Conservation (phyloP, 2,113 vertebrate species). For the Dendropsophus ebraccatus region DNA sequence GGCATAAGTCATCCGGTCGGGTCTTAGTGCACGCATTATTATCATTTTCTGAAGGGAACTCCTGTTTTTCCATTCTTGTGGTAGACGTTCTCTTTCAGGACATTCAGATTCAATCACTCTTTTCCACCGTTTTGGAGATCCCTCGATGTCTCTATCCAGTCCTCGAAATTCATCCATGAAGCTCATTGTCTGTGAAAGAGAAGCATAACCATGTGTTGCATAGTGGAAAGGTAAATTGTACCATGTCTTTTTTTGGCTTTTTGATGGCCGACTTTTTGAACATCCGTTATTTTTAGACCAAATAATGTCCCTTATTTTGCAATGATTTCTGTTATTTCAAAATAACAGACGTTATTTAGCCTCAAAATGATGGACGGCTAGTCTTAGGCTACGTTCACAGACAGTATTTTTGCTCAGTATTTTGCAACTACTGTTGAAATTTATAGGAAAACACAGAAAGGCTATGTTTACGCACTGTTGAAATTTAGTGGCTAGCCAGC, state of each 20-base stretch:
- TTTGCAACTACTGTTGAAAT: no score
- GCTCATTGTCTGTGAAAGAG: conserved; percentile 68
- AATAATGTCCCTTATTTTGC: not conserved
- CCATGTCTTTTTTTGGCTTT: no score
- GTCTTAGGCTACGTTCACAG: no score
- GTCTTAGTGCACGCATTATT: conserved; percentile 74
- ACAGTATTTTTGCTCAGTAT: no score
- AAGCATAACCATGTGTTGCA: not conserved
- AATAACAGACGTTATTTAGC: no score
- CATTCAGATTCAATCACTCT: conserved; percentile 76
- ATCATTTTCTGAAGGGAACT: conserved; percentile 76
- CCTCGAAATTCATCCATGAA: conserved; percentile 79
- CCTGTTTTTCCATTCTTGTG: conserved; percentile 77
- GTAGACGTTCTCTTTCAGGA: conserved; percentile 78
- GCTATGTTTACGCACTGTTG: no score
- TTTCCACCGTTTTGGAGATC: conserved; percentile 75
- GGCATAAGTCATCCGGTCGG: conserved; percentile 72
- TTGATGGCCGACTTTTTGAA: no score
- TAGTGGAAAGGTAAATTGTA: not conserved
- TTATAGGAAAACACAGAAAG: no score
- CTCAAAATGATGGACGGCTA: no score
- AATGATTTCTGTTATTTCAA: not conserved
- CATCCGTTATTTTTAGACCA: no score
- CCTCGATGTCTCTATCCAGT: conserved; percentile 77
- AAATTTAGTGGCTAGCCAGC: no score